Base-by-base conservation (phyloP, 1,140 invertebrate genomes). In the Heliconius hermathena region DNA sequence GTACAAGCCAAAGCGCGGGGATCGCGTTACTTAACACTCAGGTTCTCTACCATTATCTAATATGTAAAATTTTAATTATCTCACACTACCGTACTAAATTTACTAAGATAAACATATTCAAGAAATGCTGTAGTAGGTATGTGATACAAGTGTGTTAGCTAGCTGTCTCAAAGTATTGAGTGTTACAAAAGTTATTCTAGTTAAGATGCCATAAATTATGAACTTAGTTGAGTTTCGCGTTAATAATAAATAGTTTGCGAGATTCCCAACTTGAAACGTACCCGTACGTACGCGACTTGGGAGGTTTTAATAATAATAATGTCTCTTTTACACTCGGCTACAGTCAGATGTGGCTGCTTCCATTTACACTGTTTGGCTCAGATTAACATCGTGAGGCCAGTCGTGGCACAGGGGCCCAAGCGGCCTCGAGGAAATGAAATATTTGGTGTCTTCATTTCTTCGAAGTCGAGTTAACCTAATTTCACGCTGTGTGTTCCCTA, bases 151-250 rank as follows among this genome's bases (percentile, higher is more conserved):
- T 49, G 78, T 70, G 73, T 78, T 66, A 46, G 60, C 9, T 73
- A 76, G 73, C 77, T 74, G 78, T 41, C 66, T 73, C 74, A 33
- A 81, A 74, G 74, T 81, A 81, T 81, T 52, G 73, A 78, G 80
- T 81, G 77, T 81, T 81, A 81, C 80, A 78, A 78, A 81, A 81
- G 77, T 83, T 83, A 71, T 49, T 74, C 71, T 80, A 81, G 83
- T 84, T 83, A 82, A 83, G 83, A 81, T 77, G 77, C 76, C 80
- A 81, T 84, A 81, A 84, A 81, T 84, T 84, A 84, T 84, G 76
- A 77, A 83, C 9, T 66, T 66, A 66, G 9, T 66, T 29, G 60
- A 66, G 79, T 79, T 81, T 83, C 74, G 76, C 80, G 81, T 83
- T 84, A 81, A 81, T 84, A 81, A 82, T 84, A 82, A 83, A 84